Base-by-base conservation (phyloP, 2,113 vertebrate genomes). In the Rhabdornis inornatus region DNA sequence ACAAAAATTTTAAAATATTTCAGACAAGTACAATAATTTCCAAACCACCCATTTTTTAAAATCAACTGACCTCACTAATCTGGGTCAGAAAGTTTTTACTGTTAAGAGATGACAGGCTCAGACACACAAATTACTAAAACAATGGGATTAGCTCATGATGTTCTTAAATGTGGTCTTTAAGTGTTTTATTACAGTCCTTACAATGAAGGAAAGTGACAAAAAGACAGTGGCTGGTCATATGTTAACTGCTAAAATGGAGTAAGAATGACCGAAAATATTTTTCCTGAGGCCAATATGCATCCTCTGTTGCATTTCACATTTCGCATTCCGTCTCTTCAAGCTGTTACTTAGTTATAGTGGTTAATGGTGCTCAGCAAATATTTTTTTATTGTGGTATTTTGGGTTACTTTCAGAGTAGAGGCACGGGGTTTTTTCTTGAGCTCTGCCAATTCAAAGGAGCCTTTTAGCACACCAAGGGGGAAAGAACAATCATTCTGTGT, bases 11-110 rank as follows among this genome's bases (percentile, higher is more conserved):
- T 66, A 31, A 93, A 39, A 35, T 69, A 85, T 89, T 80, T 80
- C 20, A 53, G 89, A 91, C 5, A 75, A 83, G 69, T 40, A 24
- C 24, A 94, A 22, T 79, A 4, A 44, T n/a, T 89, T 86, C 23
- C 35, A 86, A 76, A 87, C n/a, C 33, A 79, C 27, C 10, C 11
- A 15, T 23, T 92, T 59, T 80, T 78, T 86, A n/a, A 92, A 96
- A 80, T 24, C 13, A n/a, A 23, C 8, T 1, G 1, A 2, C 5
- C 6, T 76, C 35, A 5, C 22, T 81, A 33, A 31, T 30, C 4
- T n/a, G 47, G 52, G 11, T 66, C 11, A 52, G 35, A 21, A 59
- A n/a, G 8, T 15, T 85, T 71, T 47, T 15, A 22, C 27, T 42
- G 2, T 33, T 65, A 45, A 37, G 45, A 65, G 22, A n/a, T 60